Evolutionary conservation across 2,113 vertebrate genomes (phyloP).

Genomic region (Eulacestoma nigropectus): DNA sequence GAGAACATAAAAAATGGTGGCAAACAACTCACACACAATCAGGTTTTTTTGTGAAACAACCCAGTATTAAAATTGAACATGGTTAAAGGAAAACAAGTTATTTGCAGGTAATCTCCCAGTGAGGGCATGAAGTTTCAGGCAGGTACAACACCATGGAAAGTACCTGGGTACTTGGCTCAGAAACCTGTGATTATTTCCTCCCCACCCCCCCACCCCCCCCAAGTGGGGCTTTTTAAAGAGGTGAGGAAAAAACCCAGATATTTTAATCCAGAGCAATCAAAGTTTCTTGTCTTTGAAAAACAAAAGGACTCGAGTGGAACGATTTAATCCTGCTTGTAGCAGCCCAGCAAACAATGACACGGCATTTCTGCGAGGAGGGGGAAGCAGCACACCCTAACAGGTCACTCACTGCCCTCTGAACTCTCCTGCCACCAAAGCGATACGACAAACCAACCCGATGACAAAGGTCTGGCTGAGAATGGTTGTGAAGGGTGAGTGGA

Average conservation of each 20-base stretch:
- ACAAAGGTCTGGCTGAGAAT: background rate
- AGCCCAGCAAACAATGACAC: background rate
- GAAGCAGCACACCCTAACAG: background rate
- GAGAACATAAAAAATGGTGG: background rate
- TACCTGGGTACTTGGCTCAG: background rate
- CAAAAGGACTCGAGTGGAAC: background rate
- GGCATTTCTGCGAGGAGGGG: background rate
- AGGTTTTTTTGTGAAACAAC: background rate
- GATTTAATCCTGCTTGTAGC: background rate
- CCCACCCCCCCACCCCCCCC: too few species aligned
- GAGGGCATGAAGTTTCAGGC: background rate
- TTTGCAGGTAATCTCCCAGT: background rate
- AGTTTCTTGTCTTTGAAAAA: background rate
- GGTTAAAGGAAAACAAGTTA: background rate
- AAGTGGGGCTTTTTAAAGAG: background rate
- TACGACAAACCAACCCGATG: fast-evolving
- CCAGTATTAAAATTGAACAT: background rate
- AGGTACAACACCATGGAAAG: background rate
- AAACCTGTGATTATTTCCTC: background rate
- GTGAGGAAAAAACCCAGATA: background rate
- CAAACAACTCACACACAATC: background rate
- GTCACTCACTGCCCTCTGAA: background rate
- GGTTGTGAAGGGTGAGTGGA: background rate
- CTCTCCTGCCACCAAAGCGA: background rate
- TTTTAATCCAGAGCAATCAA: background rate